Evolutionary conservation across 2,113 vertebrate genomes (phyloP), one percentile per base, ranked within the genome.

Genomic region (Podocnemis expansa): DNA sequence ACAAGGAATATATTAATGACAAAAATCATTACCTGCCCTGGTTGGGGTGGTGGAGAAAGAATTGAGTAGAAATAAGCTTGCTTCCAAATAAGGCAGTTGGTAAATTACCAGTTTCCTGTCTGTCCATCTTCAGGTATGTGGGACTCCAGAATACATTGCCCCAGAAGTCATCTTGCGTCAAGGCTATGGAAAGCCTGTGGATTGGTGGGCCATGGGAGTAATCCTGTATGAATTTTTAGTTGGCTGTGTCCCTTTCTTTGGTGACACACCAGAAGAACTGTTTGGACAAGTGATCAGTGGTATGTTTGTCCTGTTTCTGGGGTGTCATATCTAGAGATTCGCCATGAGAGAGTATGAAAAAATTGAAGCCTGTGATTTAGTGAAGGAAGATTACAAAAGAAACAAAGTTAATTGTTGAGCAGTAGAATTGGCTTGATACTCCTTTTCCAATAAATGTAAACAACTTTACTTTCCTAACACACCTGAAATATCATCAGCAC

Each of bases 151-250:
- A 96, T 99, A 99, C 97, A 99, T 99, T 25, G 99, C 99, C 0
- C 99, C 99, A 5, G 99, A 99, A 94, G 99, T 99, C 96, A 99
- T 99, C 75, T 98, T 99, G 91, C 98, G 99, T 31, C 99, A 99
- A 97, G 99, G 99, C 94, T 99, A 99, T 21, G 99, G 99, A 78
- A 99, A 99, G 95, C 99, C 99, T 0, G 99, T 99, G 97, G 99
- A 99, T 96, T 99, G 99, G 99, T 99, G 99, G 99, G 99, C 99
- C 52, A 99, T 99, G 99, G 99, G 99, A 4, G 84, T 99, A 80
- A 99, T 99, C 97, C 98, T 99, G 54, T 99, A 99, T 0, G 99
- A 99, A 97, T 99, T 99, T 96, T 98, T 99, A 52, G 98, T 99
- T 1, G 99, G 99, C 91, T 99, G 99, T 0, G 99, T 99, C 1